phyloP scores from a whole-genome alignment of 1,140 invertebrate species.

The Pseudomyrmex concolor region DNA sequence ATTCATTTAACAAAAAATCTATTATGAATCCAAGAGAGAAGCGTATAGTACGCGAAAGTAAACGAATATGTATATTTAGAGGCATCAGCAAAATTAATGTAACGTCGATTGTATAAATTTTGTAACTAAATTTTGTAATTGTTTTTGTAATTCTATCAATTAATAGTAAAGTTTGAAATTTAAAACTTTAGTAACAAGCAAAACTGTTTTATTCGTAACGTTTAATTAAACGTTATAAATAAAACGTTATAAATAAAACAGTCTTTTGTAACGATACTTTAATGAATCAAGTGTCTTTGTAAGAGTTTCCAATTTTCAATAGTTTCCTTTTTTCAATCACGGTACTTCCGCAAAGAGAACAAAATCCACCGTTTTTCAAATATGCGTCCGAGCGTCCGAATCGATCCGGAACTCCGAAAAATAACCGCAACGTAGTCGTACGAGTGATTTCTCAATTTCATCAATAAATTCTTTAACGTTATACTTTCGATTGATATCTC shows the following conservation, averaged over 20 bases:
- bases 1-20: not conserved
- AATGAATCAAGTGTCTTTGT: no score
- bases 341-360: slow-evolving; percentile 20
- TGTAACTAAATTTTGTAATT: no score
- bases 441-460: slow-evolving; percentile 41
- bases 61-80: not conserved
- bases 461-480: slow-evolving; percentile 70
- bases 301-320: not conserved
- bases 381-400: slow-evolving; percentile 10
- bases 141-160: no score
- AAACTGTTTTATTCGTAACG: no score
- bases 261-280: no score
- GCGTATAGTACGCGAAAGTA: no score
- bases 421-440: slow-evolving; percentile 51
- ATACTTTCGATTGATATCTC: slow-evolving; percentile 74
- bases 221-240: no score
- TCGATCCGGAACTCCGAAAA: slow-evolving; percentile 27
- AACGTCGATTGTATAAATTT: no score
- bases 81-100: no score
- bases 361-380: slow-evolving; percentile 6
- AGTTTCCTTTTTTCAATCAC: not conserved
- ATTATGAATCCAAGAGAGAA: not conserved
- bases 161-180: no score
- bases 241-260: no score
- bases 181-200: no score